phyloP scores from a whole-genome alignment of 2,113 vertebrate species.

The Sialia sialis region DNA sequence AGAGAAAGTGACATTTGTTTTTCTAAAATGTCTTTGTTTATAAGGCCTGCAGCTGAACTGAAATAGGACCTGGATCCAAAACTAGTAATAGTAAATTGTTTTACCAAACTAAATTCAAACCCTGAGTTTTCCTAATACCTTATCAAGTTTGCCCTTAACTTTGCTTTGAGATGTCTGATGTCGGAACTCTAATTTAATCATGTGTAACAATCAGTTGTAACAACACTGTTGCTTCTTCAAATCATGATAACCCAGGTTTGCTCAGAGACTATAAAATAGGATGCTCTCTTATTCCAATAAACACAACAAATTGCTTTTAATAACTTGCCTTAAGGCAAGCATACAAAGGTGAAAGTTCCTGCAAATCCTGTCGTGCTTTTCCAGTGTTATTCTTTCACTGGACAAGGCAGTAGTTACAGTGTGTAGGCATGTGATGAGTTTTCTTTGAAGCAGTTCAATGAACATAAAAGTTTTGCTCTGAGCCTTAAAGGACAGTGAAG shows the following conservation, averaged over 20 bases:
- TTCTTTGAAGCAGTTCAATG: background rate
- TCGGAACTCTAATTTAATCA: background rate
- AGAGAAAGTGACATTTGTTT: background rate
- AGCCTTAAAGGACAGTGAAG: background rate
- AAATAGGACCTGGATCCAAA: background rate
- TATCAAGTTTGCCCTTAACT: background rate
- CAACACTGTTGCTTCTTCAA: background rate
- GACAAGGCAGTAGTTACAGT: background rate
- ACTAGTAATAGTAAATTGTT: background rate
- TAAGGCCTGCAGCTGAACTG: background rate
- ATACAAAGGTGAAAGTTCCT: background rate
- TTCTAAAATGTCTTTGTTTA: background rate
- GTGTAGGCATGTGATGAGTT: background rate
- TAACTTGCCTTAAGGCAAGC: background rate
- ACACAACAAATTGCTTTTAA: background rate
- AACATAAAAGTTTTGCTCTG: background rate
- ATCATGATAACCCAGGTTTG: background rate
- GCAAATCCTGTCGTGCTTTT: background rate
- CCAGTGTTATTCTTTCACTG: background rate
- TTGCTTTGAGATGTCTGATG: background rate
- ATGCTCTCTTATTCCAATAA: background rate
- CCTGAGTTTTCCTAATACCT: background rate
- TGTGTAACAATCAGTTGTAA: background rate
- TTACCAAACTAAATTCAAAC: background rate
- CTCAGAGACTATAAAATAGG: background rate